Base-by-base conservation (phyloP, 2,888 invertebrate species). In the Cremastinae sp. region DNA sequence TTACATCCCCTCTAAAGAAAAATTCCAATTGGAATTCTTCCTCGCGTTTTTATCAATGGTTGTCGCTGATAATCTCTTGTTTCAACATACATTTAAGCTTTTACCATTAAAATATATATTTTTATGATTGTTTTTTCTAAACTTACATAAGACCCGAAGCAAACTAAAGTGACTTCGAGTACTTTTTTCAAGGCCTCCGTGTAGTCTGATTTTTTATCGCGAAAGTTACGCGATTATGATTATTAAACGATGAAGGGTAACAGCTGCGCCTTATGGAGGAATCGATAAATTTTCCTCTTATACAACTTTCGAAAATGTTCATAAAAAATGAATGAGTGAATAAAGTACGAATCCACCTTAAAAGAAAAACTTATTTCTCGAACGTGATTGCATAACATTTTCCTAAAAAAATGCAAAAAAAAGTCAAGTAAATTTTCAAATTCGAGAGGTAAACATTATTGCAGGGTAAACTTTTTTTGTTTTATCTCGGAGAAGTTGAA, bases 11-110 rank as follows among this genome's bases (percentile, higher is more conserved):
- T 2, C 28, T 28, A 28, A 28, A 28, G 5, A 28, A 28, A 62
- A 75, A 74, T 71, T 76, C 81, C 82, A 82, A 85, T 86, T 85
- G 83, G 83, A 83, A 84, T 84, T 81, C 81, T 66, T 66, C 59
- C 53, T 58, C 62, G 66, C 37, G 51, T 47, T 53, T 14, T 16
- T 39, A 59, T 28, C 69, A 72, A 74, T 75, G 78, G 76, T 77
- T 78, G 62, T 69, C 28, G 2, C 74, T 41, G 18, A 49, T 14
- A 49, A 43, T 41, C 68, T 49, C 35, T 4, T 5, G 37, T 55
- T 62, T 18, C 49, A 18, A 14, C 43, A 47, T 41, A 20, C 47
- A 18, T 59, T 35, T 45, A 28, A 28, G 28, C 28, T 28, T 28
- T 28, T 28, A 3, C 28, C 28, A 28, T 28, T 28, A 28, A 28